Percentiles rank a stretch among this genome's conserved stretches.
Evolutionary conservation across 1,140 invertebrate species (phyloP).

Genomic region (Chironomus striatipennis): DNA sequence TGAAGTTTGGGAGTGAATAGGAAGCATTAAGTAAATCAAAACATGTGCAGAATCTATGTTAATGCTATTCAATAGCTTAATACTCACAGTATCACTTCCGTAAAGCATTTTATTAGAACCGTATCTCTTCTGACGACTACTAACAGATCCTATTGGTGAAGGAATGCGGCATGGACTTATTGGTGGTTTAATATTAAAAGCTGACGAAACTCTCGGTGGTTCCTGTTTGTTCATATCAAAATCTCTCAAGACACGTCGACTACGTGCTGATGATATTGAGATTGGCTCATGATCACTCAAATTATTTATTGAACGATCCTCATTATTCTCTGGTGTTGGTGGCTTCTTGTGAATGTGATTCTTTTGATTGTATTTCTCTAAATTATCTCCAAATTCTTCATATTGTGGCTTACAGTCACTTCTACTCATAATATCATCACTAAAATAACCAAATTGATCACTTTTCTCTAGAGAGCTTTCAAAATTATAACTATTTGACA

Average conservation of each 20-base stretch:
- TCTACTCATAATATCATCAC: background rate
- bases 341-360: background rate
- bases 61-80: background rate
- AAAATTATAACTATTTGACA: conserved; percentile 38
- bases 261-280: background rate
- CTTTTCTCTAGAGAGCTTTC: conserved; percentile 30
- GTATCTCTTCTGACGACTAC: background rate
- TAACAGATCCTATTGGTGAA: background rate
- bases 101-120: conserved; percentile 6
- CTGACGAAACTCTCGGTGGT: background rate
- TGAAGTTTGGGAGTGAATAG: no score
- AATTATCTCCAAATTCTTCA: conserved; percentile 24
- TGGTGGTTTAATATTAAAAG: conserved; percentile 16
- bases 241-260: background rate
- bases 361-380: conserved; percentile 19
- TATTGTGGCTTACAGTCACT: conserved; percentile 11
- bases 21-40: no score
- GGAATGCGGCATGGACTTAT: conserved; percentile 12
- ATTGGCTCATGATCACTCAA: background rate
- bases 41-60: no score
- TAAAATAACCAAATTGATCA: conserved; percentile 18
- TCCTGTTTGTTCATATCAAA: conserved; percentile 8
- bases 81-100: conserved; percentile 13
- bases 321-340: background rate
- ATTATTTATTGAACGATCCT: background rate